phyloP scores from a whole-genome alignment of 1,140 invertebrate genomes.

The Eciton burchellii region DNA sequence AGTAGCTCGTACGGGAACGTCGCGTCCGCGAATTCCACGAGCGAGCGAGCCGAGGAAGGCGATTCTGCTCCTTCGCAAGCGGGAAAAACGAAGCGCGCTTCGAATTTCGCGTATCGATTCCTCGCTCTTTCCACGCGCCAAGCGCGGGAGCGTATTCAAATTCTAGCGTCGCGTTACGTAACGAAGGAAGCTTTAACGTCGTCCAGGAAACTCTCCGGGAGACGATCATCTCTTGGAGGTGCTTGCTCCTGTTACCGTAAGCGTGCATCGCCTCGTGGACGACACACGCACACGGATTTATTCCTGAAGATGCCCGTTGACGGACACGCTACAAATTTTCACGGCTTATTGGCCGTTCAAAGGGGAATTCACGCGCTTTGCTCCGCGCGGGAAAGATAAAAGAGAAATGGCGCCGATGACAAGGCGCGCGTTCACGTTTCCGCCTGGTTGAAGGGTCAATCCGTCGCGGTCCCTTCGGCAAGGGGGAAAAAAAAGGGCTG shows the following conservation, averaged over 20 bases:
- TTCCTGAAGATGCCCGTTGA: neutral
- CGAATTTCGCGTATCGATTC: slow-evolving; percentile 1
- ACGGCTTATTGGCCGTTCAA: slow-evolving; percentile 49
- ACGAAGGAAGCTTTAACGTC: neutral
- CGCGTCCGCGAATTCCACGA: slow-evolving; percentile 51
- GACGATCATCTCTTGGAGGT: neutral
- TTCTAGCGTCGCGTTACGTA: neutral
- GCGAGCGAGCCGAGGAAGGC: neutral
- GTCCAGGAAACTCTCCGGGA: neutral
- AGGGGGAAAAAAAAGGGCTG: neutral
- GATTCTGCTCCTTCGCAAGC: neutral
- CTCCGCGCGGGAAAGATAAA: slow-evolving; percentile 38
- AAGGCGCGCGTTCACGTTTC: slow-evolving; percentile 38
- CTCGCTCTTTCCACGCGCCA: neutral
- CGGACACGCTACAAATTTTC: slow-evolving; percentile 12
- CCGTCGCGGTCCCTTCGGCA: slow-evolving; percentile 1
- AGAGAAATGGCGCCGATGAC: neutral
- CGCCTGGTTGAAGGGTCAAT: slow-evolving; percentile 40
- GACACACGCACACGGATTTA: neutral
- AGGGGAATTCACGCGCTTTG: slow-evolving; percentile 35
- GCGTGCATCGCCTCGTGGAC: neutral
- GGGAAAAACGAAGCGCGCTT: neutral
- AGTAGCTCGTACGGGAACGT: slow-evolving; percentile 38
- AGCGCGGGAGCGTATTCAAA: too few species aligned
- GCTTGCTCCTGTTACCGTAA: neutral